Base-by-base conservation (phyloP, 1,140 invertebrate species). In the Drosophila suzukii region DNA sequence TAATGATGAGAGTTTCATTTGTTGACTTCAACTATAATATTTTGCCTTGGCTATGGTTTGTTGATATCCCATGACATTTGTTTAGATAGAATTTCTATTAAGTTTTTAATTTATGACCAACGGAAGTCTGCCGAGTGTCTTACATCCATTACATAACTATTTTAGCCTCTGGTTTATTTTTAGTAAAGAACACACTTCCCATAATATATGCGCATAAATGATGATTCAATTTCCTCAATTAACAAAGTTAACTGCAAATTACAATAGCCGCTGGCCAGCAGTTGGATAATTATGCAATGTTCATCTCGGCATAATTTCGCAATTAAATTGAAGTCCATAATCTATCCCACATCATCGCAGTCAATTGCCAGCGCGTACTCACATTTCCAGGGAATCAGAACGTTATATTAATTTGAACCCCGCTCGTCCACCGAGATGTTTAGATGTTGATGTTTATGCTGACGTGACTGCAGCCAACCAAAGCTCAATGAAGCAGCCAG, bases 391-490 rank as follows among this genome's bases (percentile, higher is more conserved):
- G 67, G 66, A 88, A 88, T 82, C 74, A 65, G 83, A 86, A 86
- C 83, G 83, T 86, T 86, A 86, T 76, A 88, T 79, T 86, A 76
- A 88, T 76, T 79, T 79, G 70, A 73, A 51, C 81, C 72, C 78
- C 74, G 65, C 78, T 27, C 44, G 32, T 67, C 50, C 36, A 51
- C 36, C 36, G 30, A 70, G 63, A 47, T 57, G 53, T 27, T 47
- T 12, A 55, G 44, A 50, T 32, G 27, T 50, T 36, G 11, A 17
- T 51, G 49, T 53, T 63, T 38, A 24, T 63, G 81, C 78, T 86
- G 59, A 88, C 84, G 83, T 89, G 84, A 88, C 83, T 86, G 83
- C 83, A 86, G 36, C 66, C 75, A 82, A 86, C 68, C 78, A 75
- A 86, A 88, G 83, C 83, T 88, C 83, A 88, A 86, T 88, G 82